A percentile compares a stretch with the other conserved stretches of the same genome.
These are phyloP conservation scores for Capitulum mitella DNA, from an alignment of 2,888 invertebrate genomes.

Conservation along the genomic window DNA sequence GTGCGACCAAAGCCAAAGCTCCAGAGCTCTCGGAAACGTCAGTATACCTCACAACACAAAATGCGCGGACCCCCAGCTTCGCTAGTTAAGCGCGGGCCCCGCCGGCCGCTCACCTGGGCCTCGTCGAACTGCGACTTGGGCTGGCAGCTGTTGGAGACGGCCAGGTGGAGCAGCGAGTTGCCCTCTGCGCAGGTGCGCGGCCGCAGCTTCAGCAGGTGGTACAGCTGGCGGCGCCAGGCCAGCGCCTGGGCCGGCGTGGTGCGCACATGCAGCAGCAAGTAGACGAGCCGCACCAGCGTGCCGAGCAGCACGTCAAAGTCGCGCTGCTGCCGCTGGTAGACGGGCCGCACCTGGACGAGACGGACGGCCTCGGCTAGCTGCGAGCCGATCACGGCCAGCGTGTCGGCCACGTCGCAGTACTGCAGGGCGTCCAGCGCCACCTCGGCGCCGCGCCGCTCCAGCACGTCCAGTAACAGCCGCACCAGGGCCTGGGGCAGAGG, in stretches of 20 bases:
- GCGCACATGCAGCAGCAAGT: constrained; percentile 58
- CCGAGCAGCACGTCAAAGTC: constrained; percentile 49
- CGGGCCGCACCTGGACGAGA: constrained; percentile 54
- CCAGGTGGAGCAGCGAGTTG: constrained; percentile 77
- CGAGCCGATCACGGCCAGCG: constrained; percentile 59
- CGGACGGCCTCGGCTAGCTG: constrained; percentile 51
- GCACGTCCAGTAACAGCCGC: constrained; percentile 61
- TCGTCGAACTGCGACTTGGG: constrained; percentile 65
- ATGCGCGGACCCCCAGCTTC: too few species aligned
- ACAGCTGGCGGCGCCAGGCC: constrained; percentile 36
- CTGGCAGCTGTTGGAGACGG: constrained; percentile 57
- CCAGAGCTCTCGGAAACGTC: too few species aligned
- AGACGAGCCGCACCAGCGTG: constrained; percentile 69
- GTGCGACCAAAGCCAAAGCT: too few species aligned
- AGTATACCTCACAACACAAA: too few species aligned
- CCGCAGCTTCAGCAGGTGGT: constrained; percentile 39
- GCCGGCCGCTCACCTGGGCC: constrained; percentile 63
- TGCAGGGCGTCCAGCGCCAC: constrained; percentile 43
- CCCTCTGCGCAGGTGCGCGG: constrained; percentile 59
- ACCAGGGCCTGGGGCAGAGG: constrained; percentile 52
- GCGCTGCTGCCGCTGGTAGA: constrained; percentile 68
- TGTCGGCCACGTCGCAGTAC: constrained; percentile 62
- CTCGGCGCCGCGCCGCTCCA: constrained; percentile 42
- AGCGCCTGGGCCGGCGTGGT: constrained; percentile 38
- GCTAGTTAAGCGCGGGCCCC: too few species aligned